Conservation (phyloP, 2,797 vertebrate species). For the Cryptoblepharus egeriae region DNA sequence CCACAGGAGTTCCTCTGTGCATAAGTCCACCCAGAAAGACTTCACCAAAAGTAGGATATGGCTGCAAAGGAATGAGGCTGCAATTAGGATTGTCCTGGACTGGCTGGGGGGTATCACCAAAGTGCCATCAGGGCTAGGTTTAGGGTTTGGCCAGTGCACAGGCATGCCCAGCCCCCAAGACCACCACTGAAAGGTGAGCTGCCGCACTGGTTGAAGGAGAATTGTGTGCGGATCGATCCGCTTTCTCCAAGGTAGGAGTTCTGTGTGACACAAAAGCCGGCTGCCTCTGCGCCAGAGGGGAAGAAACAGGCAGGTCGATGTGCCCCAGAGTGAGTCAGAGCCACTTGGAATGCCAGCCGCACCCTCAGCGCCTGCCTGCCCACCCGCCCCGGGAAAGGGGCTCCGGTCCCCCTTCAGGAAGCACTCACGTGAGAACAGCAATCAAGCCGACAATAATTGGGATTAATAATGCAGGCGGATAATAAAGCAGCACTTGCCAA, state of each 20-base stretch:
- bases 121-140: too few species aligned
- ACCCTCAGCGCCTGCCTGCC: neutral
- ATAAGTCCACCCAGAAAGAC: neutral
- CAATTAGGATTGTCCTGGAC: too few species aligned
- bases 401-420: neutral
- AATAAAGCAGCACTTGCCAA: neutral
- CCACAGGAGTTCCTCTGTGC: neutral
- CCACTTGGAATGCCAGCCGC: neutral
- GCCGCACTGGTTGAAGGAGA: too few species aligned
- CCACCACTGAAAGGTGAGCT: too few species aligned
- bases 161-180: too few species aligned
- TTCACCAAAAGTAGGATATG: neutral
- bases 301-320: neutral
- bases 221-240: neutral
- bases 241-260: neutral
- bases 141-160: too few species aligned
- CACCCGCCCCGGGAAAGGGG: neutral
- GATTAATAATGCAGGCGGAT: slow-evolving; percentile 14
- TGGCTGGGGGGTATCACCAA: too few species aligned
- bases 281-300: neutral
- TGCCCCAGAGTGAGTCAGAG: neutral
- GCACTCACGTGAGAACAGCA: slow-evolving; percentile 2
- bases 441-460: slow-evolving; percentile 28
- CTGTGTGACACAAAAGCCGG: neutral
- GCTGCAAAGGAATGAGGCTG: too few species aligned